Conservation (phyloP, 2,113 vertebrate species). For the Columba livia region DNA sequence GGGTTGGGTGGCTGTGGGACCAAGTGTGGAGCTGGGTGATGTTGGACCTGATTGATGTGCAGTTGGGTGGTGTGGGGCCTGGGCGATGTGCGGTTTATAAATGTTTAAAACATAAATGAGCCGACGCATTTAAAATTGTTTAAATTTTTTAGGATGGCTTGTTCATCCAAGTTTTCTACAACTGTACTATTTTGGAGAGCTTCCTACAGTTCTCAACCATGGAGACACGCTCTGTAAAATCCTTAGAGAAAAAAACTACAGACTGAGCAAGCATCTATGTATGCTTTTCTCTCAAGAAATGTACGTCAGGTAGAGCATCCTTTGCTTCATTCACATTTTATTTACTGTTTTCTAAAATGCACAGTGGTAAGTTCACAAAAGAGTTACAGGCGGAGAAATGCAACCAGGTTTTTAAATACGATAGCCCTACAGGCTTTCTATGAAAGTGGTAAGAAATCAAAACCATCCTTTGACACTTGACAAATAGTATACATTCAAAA, state of each 20-base stretch:
- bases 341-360: constrained; percentile 1
- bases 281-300: not conserved
- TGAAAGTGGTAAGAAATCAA: not conserved
- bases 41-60: not conserved
- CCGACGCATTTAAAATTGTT: not conserved
- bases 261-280: not conserved
- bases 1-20: not conserved
- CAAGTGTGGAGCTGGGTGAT: not conserved
- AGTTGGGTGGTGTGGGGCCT: not conserved
- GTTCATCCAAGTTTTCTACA: not conserved
- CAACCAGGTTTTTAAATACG: not conserved
- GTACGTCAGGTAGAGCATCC: not conserved
- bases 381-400: not conserved
- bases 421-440: not conserved
- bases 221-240: not conserved
- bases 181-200: not conserved
- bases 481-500: not conserved
- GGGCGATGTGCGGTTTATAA: not conserved
- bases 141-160: not conserved
- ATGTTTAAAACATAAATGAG: not conserved
- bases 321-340: constrained; percentile 9
- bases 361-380: not conserved
- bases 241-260: not conserved
- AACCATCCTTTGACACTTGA: not conserved
- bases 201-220: not conserved